These are phyloP conservation scores for Myotis pilosus DNA, from an alignment of 2,797 vertebrate genomes.

Conservation along the genomic window DNA sequence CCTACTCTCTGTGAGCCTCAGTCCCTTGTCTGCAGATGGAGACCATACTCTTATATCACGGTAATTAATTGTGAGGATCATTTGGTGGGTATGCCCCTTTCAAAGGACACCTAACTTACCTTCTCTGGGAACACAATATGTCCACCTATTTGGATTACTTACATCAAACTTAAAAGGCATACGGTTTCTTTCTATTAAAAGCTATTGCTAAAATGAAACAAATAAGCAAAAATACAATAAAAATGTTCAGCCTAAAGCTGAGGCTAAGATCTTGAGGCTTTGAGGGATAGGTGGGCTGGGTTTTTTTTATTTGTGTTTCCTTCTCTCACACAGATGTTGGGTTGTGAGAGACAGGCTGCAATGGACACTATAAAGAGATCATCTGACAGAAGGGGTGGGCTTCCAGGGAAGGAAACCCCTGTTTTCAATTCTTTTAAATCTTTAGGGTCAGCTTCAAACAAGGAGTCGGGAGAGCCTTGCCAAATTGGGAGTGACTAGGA, in stretches of 20 bases:
- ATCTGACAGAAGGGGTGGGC: constrained; percentile 48
- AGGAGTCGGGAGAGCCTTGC: constrained; percentile 7
- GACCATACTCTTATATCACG: neutral
- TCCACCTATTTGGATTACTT: neutral
- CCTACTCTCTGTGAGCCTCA: neutral
- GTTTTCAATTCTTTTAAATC: constrained; percentile 58
- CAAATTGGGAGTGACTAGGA: constrained; percentile 50
- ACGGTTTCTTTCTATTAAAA: neutral
- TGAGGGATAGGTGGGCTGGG: neutral
- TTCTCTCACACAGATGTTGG: constrained; percentile 60
- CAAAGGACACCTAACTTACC: neutral
- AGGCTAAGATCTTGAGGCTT: neutral
- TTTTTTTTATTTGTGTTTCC: neutral
- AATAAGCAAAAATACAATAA: neutral
- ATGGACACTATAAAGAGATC: constrained; percentile 51
- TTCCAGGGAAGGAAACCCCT: constrained; percentile 62
- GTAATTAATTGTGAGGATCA: neutral
- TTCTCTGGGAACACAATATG: neutral
- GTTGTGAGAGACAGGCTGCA: constrained; percentile 56
- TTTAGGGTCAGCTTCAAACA: constrained; percentile 48
- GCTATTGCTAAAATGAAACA: neutral
- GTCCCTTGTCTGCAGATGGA: neutral
- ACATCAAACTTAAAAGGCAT: neutral
- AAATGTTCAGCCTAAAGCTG: neutral
- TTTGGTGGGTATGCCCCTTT: neutral